Evolutionary conservation across 1,140 invertebrate genomes (phyloP).

Genomic region (Orchestia grillus): DNA sequence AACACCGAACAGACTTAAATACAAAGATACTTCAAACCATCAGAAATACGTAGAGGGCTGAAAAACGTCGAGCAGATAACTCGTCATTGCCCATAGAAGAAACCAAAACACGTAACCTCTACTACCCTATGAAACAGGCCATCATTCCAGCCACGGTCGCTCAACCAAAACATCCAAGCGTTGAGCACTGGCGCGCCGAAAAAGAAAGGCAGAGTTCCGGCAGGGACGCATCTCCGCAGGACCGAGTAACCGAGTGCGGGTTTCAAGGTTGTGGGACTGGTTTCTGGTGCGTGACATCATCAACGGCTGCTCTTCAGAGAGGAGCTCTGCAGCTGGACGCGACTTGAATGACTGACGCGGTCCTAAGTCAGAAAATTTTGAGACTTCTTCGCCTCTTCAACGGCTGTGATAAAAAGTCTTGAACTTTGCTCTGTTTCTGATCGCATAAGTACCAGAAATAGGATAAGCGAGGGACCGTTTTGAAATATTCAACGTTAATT

Average conservation of each 20-base stretch:
- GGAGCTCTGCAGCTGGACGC: neutral
- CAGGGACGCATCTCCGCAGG: neutral
- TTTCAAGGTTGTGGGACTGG: neutral
- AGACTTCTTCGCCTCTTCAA: neutral
- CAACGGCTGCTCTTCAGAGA: neutral
- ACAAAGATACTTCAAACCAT: no score
- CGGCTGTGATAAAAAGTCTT: neutral
- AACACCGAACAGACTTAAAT: no score
- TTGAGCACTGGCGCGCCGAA: neutral
- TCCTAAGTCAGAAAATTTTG: neutral
- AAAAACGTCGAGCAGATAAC: no score
- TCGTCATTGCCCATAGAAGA: no score
- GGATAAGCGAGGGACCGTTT: neutral
- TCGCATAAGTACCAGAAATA: neutral
- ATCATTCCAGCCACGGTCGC: neutral
- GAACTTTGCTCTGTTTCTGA: neutral
- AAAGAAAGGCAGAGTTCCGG: neutral
- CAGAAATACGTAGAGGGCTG: no score
- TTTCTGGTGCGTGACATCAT: neutral
- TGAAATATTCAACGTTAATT: neutral
- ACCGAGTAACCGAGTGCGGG: neutral
- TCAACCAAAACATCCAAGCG: neutral
- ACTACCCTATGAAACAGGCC: neutral
- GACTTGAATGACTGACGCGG: neutral
- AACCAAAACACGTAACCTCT: no score